Conservation (phyloP, 2,797 vertebrate species). For the Gadopsis marmoratus region DNA sequence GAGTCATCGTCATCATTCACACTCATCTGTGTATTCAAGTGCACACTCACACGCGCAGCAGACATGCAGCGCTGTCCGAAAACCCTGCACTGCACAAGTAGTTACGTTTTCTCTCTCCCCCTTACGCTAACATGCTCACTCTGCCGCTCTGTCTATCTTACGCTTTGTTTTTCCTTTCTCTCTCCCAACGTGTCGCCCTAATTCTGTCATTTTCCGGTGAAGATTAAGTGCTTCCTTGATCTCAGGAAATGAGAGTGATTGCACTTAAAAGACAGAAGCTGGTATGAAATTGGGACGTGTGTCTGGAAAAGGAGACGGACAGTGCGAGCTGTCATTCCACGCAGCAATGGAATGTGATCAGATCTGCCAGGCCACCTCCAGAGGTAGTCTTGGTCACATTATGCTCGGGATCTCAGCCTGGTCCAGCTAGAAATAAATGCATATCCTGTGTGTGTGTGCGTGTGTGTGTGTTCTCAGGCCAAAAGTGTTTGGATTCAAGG, state of each 20-base stretch:
- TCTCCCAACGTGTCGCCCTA: not conserved
- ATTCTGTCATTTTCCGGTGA: constrained; percentile 12
- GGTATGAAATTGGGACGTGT: not conserved
- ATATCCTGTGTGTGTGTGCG: not conserved
- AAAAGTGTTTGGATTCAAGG: constrained; percentile 31
- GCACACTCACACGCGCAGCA: not conserved
- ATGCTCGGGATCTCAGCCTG: not conserved
- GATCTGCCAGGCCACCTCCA: constrained; percentile 32
- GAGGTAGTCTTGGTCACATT: constrained; percentile 18
- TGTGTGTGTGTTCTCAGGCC: constrained; percentile 1
- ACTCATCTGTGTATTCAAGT: not conserved
- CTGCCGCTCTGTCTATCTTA: not conserved
- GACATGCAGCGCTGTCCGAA: not conserved
- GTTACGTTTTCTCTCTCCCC: not conserved
- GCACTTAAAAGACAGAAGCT: not conserved
- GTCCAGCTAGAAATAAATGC: constrained; percentile 26
- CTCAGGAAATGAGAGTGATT: not conserved
- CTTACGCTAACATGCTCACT: not conserved
- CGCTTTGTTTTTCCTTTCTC: not conserved
- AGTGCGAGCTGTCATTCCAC: constrained; percentile 9
- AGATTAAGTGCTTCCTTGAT: not conserved
- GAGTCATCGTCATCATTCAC: constrained; percentile 28
- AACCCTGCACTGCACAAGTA: not conserved
- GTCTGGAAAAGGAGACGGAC: not conserved
- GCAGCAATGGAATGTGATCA: constrained; percentile 17